phyloP scores from a whole-genome alignment of 2,888 invertebrate genomes.

The Salpingus planirostris region DNA sequence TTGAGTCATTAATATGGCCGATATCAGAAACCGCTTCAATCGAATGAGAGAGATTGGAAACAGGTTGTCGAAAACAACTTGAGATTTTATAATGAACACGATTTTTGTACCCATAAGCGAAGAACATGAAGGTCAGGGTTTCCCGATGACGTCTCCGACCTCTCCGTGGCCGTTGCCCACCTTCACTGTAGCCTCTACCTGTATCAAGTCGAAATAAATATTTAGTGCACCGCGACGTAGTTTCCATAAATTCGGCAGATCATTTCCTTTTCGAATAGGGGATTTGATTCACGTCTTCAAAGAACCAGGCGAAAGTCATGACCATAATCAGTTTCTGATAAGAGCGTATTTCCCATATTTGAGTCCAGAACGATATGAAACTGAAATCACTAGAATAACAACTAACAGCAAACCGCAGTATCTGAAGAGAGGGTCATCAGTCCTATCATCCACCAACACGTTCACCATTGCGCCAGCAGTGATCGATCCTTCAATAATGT shows the following conservation, averaged over 20 bases:
- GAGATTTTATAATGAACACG: too few relatives aligned
- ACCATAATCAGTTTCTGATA: slow-evolving; percentile 3
- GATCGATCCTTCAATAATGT: slow-evolving; percentile 8
- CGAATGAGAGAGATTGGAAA: too few relatives aligned
- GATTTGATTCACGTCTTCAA: not conserved
- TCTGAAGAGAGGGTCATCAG: slow-evolving; percentile 10
- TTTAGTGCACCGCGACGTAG: too few relatives aligned
- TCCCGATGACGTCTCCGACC: slow-evolving; percentile 19
- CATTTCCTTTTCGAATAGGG: too few relatives aligned
- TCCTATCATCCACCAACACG: not conserved
- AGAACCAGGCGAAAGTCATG: too few relatives aligned
- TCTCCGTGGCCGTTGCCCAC: slow-evolving; percentile 3
- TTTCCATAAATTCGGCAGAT: too few relatives aligned
- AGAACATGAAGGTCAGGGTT: slow-evolving; percentile 21
- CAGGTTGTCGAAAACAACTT: too few relatives aligned
- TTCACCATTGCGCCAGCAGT: not conserved
- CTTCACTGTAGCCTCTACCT: too few relatives aligned
- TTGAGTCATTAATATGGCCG: too few relatives aligned
- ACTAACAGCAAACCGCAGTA: slow-evolving; percentile 6
- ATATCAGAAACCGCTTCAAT: too few relatives aligned
- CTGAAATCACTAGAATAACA: not conserved
- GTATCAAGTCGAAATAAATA: not conserved
- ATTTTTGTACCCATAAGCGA: slow-evolving; percentile 1
- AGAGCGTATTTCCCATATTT: slow-evolving; percentile 10
- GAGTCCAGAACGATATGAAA: slow-evolving; percentile 4